Base-by-base conservation (phyloP, 2,888 invertebrate genomes). In the Hyles lineata region DNA sequence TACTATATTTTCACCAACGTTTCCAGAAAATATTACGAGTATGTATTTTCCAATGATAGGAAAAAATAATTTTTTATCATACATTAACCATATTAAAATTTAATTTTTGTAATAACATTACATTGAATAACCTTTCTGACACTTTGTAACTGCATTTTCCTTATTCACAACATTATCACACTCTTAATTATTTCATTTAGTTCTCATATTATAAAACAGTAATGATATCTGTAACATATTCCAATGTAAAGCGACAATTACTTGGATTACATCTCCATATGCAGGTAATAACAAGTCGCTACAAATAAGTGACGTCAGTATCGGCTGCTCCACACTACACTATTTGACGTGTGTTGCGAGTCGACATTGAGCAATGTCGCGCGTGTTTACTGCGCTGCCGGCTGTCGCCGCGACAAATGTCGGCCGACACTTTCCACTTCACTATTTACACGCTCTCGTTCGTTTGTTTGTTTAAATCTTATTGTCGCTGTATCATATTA, bases 331-430 rank as follows among this genome's bases (percentile, higher is more conserved):
- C 23, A 17, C 25, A 25, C 60, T 5, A 17, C 60, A 29, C 23
- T 25, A 25, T 60, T 60, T 6, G 11, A 17, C 25, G 60, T 17
- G 25, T 23, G n/a, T n/a, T n/a, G n/a, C 4, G 17, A 11, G 25
- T 15, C 60, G 60, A 60, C 60, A 60, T 17, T 29, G 25, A 60
- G 60, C 17, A 25, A 60, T 60, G 60, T 25, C 60, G 60, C 60
- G 23, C 25, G 60, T 25, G 25, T 60, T 60, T 60, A 25, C 60
- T 60, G 15, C 11, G 3, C 23, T 59, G n/a, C 5, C 21, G 58
- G n/a, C 58, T 19, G 23, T 11, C 9, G 23, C 23, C 59, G 59
- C 59, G 23, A 23, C 59, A 59, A 15, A 59, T 59, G 17, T 25
- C 60, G 23, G 11, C 6, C 17, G 60, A 25, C 25, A 25, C 23